Conservation (phyloP, 2,113 vertebrate species). For the Heptranchias perlo region DNA sequence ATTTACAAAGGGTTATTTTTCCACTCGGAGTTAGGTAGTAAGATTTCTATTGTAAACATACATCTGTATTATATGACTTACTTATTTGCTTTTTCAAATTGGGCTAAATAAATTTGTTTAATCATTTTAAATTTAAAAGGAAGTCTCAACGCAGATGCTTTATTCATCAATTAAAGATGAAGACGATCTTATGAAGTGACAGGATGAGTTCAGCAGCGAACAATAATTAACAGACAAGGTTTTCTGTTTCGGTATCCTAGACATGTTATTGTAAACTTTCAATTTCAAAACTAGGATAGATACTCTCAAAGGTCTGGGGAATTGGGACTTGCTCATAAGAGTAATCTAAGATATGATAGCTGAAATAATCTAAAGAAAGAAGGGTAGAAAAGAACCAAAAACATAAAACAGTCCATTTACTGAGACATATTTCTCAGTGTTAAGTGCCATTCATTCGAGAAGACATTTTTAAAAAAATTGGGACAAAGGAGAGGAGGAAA, state of each 20-base stretch:
- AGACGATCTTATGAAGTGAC: no score
- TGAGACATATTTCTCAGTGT: background rate
- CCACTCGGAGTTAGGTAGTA: no score
- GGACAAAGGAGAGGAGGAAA: background rate
- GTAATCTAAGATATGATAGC: background rate
- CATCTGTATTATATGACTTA: background rate
- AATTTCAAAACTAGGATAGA: background rate
- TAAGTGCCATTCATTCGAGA: background rate
- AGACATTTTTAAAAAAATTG: background rate
- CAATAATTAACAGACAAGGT: no score
- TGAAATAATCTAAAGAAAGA: background rate
- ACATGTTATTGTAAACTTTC: no score
- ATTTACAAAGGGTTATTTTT: no score
- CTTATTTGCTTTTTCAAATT: background rate
- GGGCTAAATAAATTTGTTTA: background rate
- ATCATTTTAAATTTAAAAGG: background rate
- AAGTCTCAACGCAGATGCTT: no score
- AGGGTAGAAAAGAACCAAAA: background rate
- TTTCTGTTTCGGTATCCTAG: no score
- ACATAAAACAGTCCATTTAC: background rate
- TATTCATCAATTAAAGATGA: no score
- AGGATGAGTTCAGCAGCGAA: background rate
- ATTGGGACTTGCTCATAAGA: background rate
- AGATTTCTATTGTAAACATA: background rate
- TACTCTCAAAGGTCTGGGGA: background rate